Evolutionary conservation across 2,113 vertebrate species (phyloP).

Genomic region (Channa argus): DNA sequence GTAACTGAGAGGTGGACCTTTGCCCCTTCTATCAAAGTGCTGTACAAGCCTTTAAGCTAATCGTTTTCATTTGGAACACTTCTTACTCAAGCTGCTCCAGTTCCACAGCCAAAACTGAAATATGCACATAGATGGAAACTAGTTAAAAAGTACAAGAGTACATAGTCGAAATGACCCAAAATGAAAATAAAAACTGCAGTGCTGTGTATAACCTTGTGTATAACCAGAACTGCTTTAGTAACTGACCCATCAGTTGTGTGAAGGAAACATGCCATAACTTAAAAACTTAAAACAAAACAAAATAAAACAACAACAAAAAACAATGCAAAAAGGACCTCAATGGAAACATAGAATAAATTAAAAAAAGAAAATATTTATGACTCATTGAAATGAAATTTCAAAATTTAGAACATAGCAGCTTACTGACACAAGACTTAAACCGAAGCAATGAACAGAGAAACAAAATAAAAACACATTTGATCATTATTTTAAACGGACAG

Average conservation of each 20-base stretch:
- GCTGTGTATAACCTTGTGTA: neutral
- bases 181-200: neutral
- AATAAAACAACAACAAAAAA: too few species aligned
- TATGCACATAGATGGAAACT: neutral
- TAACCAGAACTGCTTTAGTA: too few species aligned
- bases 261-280: neutral
- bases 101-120: neutral
- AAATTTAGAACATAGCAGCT: too few species aligned
- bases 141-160: neutral
- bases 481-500: too few species aligned
- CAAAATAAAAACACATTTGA: too few species aligned
- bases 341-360: too few species aligned
- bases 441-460: too few species aligned
- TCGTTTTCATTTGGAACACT: constrained; percentile 54
- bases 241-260: neutral
- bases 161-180: neutral
- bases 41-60: constrained; percentile 52
- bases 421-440: too few species aligned
- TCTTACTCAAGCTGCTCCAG: constrained; percentile 34
- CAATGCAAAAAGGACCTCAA: too few species aligned
- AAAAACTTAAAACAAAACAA: neutral
- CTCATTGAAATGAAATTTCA: too few species aligned
- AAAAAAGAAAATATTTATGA: too few species aligned
- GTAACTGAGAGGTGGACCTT: constrained; percentile 75
- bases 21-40: constrained; percentile 68